These are phyloP conservation scores for Chymomyza fuscimana DNA, from an alignment of 2,888 invertebrate genomes.

Conservation along the genomic window DNA sequence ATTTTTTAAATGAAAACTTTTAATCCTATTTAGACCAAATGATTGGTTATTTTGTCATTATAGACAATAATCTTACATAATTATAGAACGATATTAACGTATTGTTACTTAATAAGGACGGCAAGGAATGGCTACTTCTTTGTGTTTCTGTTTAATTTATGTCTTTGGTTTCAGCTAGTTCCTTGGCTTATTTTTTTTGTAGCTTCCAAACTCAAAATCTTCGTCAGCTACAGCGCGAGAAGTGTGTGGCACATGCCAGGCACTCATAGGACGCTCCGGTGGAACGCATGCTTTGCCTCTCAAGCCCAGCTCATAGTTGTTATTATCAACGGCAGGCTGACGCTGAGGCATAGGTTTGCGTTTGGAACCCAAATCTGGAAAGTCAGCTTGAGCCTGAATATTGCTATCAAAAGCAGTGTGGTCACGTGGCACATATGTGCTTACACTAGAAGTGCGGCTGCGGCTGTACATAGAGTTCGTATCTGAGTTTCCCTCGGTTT, in stretches of 20 bases:
- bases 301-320: not conserved
- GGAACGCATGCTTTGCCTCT: not conserved
- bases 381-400: conserved; percentile 11
- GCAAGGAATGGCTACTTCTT: too few species aligned
- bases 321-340: not conserved
- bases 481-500: conserved; percentile 16
- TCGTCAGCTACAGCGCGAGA: not conserved
- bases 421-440: conserved; percentile 32
- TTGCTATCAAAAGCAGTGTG: conserved; percentile 21
- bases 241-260: conserved; percentile 14
- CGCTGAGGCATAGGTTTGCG: not conserved
- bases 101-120: too few species aligned
- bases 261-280: not conserved
- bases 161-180: too few species aligned
- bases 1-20: too few species aligned
- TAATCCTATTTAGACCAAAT: too few species aligned
- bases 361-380: conserved; percentile 39
- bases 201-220: not conserved
- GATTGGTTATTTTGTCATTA: too few species aligned
- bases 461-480: not conserved
- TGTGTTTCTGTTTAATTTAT: too few species aligned
- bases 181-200: too few species aligned
- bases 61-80: too few species aligned
- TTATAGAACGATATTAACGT: too few species aligned
- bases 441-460: not conserved